Base-by-base conservation (phyloP, 1,140 invertebrate species). In the Zaprionus nigranus region DNA sequence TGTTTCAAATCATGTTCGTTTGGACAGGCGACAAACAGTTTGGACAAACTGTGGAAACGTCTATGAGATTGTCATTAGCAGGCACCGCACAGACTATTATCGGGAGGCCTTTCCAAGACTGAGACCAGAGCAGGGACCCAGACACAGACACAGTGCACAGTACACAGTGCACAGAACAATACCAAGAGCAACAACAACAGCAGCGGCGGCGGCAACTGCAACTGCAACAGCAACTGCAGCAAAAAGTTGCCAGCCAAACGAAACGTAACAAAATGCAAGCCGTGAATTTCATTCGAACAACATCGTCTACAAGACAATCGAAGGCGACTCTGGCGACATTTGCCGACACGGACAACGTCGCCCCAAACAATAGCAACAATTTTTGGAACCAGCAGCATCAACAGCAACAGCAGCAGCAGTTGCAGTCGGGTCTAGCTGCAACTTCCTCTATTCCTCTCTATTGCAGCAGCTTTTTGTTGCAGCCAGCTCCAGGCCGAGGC, bases 261-360 rank as follows among this genome's bases (percentile, higher is more conserved):
- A 88, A 88, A 79, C 81, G 85, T 88, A 90, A 90, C 85, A 90
- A 85, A 88, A 88, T 88, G 85, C 85, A 88, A 90, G 85, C 85
- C 85, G 85, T 90, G 85, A 88, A 88, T 88, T 88, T 88, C 81
- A 88, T 88, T 88, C 72, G 81, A 91, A 88, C 81, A 88, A 81
- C 88, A 72, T 75, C 88, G 78, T 84, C 88, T 87, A 91, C 88
- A 90, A 91, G 84, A 90, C 79, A 88, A 88, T 87, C 81, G 78
- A 81, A 81, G 87, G 75, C 84, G 75, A 88, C 84, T 88, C 78
- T 79, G 86, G 85, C 84, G 81, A 84, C 84, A 88, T 79, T 79
- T 79, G 79, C 66, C 84, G 77, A 86, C 83, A 83, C 76, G 70
- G 72, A 69, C 76, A 69, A 73, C 72, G 70, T 65, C 75, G 75